phyloP scores from a whole-genome alignment of 2,888 invertebrate species.

The Cheilosia urbana region DNA sequence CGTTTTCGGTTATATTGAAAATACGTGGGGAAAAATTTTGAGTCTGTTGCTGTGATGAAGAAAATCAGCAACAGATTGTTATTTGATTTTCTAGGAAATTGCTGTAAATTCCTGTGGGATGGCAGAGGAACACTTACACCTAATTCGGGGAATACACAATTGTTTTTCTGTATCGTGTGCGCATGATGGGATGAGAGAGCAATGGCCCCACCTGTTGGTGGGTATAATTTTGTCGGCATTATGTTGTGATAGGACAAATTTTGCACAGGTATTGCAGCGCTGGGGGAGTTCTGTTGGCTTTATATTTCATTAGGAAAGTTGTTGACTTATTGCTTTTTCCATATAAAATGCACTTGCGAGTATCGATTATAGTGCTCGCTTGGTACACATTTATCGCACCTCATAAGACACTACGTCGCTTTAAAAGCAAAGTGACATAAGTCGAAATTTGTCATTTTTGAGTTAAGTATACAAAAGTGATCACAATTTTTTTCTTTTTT shows the following conservation, averaged over 20 bases:
- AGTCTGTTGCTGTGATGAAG: background rate
- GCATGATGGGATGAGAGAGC: constrained; percentile 42
- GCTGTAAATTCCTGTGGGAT: constrained; percentile 5
- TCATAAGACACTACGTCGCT: too few relatives aligned
- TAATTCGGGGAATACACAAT: background rate
- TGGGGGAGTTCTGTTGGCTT: background rate
- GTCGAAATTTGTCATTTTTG: too few relatives aligned
- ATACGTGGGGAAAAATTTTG: constrained; percentile 4
- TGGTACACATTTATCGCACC: too few relatives aligned
- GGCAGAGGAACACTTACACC: constrained; percentile 4
- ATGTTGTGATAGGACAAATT: constrained; percentile 54
- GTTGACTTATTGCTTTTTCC: constrained; percentile 10
- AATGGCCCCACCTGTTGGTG: constrained; percentile 71
- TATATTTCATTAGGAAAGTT: background rate
- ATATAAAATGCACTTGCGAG: background rate
- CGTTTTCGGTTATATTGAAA: constrained; percentile 16
- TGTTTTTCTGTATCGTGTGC: background rate
- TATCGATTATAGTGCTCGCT: background rate
- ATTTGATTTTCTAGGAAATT: background rate
- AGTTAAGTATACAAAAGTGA: too few relatives aligned
- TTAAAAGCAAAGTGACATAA: too few relatives aligned
- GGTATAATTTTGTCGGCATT: constrained; percentile 33
- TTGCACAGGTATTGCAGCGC: constrained; percentile 6
- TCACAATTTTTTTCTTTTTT: too few relatives aligned
- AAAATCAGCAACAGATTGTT: constrained; percentile 66